Evolutionary conservation across 2,797 vertebrate genomes (phyloP).

Genomic region (Sebastes matsubarae): DNA sequence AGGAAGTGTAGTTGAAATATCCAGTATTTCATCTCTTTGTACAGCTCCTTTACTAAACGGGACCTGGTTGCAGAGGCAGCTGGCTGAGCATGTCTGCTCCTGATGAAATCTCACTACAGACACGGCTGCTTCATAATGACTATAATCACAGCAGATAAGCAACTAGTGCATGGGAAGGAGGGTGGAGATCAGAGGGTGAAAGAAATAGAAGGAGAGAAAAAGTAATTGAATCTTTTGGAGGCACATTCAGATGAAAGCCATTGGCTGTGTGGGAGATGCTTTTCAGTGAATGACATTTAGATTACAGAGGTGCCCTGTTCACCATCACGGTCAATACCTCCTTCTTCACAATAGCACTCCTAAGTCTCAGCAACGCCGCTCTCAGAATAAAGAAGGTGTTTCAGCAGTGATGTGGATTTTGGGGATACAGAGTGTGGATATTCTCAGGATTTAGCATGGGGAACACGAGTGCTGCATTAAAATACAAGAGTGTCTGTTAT

Average conservation of each 20-base stretch:
- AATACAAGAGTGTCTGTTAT: not conserved
- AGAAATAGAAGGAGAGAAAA: conserved; percentile 79
- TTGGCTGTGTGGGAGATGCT: conserved; percentile 81
- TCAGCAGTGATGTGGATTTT: conserved; percentile 54
- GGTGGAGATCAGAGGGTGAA: conserved; percentile 72
- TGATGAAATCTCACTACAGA: conserved; percentile 78
- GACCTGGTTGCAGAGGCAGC: conserved; percentile 69
- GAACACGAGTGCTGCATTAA: conserved; percentile 32
- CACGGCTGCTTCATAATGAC: conserved; percentile 81
- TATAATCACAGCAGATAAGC: conserved; percentile 85
- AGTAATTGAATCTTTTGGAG: conserved; percentile 85
- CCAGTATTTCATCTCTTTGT: conserved; percentile 13
- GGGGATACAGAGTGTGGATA: conserved; percentile 30
- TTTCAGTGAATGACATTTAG: conserved; percentile 84
- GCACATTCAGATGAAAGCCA: conserved; percentile 81
- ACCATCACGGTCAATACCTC: conserved; percentile 81
- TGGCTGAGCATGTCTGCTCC: conserved; percentile 70
- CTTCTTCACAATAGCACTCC: conserved; percentile 76
- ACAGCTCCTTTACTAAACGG: conserved; percentile 62
- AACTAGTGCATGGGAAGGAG: conserved; percentile 78
- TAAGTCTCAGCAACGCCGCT: conserved; percentile 62
- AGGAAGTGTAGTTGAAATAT: conserved; percentile 28
- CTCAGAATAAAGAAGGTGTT: conserved; percentile 58
- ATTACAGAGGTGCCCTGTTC: conserved; percentile 82
- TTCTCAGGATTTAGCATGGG: conserved; percentile 41